A percentile compares a stretch with the other conserved stretches of the same genome.
Evolutionary conservation across 2,888 invertebrate genomes (phyloP).

Genomic region (Frankliniella intonsa): DNA sequence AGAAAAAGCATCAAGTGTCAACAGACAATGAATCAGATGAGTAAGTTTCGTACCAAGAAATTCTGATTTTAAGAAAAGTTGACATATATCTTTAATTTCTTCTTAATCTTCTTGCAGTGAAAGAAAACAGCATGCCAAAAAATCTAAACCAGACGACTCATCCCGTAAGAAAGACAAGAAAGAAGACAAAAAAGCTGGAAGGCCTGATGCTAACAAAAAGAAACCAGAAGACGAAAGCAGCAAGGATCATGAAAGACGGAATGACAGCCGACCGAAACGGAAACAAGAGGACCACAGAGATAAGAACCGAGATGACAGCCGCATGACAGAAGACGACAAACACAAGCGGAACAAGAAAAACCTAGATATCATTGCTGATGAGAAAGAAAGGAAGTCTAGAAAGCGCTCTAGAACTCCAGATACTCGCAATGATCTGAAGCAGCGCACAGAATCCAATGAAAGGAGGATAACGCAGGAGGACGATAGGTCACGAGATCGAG

Average conservation of each 20-base stretch:
- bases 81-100: not conserved
- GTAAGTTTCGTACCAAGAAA: slow-evolving; percentile 33
- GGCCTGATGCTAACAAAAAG: slow-evolving; percentile 32
- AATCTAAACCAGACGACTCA: slow-evolving; percentile 18
- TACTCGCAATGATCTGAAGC: slow-evolving; percentile 33
- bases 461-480: slow-evolving; percentile 44
- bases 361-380: not conserved
- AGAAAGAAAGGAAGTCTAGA: slow-evolving; percentile 30
- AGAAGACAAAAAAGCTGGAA: slow-evolving; percentile 40
- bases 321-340: not conserved
- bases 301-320: not conserved
- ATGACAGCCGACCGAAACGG: not conserved
- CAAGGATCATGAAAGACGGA: slow-evolving; percentile 31
- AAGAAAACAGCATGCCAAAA: slow-evolving; percentile 6
- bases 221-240: slow-evolving; percentile 31
- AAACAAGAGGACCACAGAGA: slow-evolving; percentile 31
- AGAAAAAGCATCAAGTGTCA: slow-evolving; percentile 35
- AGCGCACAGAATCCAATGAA: slow-evolving; percentile 40
- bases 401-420: slow-evolving; percentile 31
- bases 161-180: slow-evolving; percentile 45
- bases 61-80: not conserved
- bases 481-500: not conserved
- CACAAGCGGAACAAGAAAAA: not conserved
- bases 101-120: not conserved
- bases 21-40: slow-evolving; percentile 36